Conservation (phyloP, 2,888 invertebrate genomes). For the Scaptomyza parva region DNA sequence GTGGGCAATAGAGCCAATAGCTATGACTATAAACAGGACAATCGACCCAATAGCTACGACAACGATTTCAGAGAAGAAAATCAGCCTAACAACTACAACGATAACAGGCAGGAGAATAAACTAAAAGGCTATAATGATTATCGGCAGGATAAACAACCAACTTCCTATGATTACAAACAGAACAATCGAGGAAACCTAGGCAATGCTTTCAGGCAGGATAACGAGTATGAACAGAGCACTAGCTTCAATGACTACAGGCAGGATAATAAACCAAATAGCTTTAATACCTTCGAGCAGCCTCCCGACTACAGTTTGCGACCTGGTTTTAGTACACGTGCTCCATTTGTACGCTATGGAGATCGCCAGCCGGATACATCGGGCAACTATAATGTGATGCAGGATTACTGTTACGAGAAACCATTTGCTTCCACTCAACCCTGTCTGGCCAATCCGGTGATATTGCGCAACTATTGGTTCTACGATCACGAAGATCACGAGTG, state of each 20-base stretch:
- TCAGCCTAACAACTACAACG: background rate
- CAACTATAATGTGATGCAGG: conserved; percentile 66
- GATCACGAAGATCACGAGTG: conserved; percentile 76
- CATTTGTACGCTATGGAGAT: conserved; percentile 31
- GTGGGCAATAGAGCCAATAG: conserved; percentile 21
- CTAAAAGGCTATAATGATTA: conserved; percentile 15
- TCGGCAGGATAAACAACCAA: background rate
- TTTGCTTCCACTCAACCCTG: conserved; percentile 59
- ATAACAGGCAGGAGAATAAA: background rate
- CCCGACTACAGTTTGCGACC: conserved; percentile 4
- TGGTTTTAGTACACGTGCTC: conserved; percentile 42
- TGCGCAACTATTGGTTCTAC: conserved; percentile 80
- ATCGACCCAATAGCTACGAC: background rate
- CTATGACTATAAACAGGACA: background rate
- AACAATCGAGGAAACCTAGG: background rate
- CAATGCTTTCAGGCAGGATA: conserved; percentile 11
- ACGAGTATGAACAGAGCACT: background rate
- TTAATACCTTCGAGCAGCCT: conserved; percentile 7
- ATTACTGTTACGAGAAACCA: conserved; percentile 73
- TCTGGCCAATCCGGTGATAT: conserved; percentile 49
- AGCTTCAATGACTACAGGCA: conserved; percentile 7
- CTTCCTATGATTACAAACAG: background rate
- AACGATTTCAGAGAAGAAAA: conserved; percentile 3
- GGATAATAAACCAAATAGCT: conserved; percentile 8
- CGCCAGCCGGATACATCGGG: conserved; percentile 22